phyloP scores from a whole-genome alignment of 2,888 invertebrate species.

The Neoascia interrupta region DNA sequence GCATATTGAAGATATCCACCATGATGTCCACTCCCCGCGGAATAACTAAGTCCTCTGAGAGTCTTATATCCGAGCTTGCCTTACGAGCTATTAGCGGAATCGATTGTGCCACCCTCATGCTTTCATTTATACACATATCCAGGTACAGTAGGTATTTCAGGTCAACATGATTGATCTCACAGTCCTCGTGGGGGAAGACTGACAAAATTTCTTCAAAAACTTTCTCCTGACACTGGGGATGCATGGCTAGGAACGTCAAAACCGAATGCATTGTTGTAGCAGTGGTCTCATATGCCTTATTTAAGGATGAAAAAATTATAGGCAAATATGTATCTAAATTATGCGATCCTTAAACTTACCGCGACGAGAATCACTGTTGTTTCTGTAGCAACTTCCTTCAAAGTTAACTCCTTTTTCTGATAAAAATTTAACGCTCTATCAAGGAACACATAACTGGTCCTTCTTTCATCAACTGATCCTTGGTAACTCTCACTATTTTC shows the following conservation, averaged over 20 bases:
- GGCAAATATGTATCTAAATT: too few relatives aligned
- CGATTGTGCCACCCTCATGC: constrained; percentile 70
- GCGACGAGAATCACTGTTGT: constrained; percentile 65
- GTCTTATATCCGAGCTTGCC: constrained; percentile 42
- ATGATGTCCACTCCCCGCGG: too few relatives aligned
- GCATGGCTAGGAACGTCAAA: constrained; percentile 72
- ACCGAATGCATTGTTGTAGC: constrained; percentile 70
- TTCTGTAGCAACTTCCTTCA: constrained; percentile 63
- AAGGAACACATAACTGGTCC: constrained; percentile 62
- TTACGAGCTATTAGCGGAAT: constrained; percentile 69
- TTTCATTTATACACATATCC: constrained; percentile 71
- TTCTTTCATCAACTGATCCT: constrained; percentile 11
- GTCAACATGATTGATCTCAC: too few relatives aligned
- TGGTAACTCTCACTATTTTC: background rate
- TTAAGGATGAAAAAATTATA: too few relatives aligned
- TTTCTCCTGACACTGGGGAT: constrained; percentile 70
- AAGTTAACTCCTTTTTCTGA: constrained; percentile 52
- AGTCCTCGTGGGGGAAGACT: too few relatives aligned
- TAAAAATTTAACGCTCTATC: constrained; percentile 67
- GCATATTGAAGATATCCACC: too few relatives aligned
- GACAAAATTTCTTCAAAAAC: constrained; percentile 72
- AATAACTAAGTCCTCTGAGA: too few relatives aligned
- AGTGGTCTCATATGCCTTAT: constrained; percentile 73
- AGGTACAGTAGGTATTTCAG: constrained; percentile 71
- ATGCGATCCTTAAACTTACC: too few relatives aligned